Percentiles rank a stretch among this genome's conserved stretches.
These are phyloP conservation scores for Cyanoliseus patagonus DNA, from an alignment of 2,113 vertebrate species.

Conservation along the genomic window DNA sequence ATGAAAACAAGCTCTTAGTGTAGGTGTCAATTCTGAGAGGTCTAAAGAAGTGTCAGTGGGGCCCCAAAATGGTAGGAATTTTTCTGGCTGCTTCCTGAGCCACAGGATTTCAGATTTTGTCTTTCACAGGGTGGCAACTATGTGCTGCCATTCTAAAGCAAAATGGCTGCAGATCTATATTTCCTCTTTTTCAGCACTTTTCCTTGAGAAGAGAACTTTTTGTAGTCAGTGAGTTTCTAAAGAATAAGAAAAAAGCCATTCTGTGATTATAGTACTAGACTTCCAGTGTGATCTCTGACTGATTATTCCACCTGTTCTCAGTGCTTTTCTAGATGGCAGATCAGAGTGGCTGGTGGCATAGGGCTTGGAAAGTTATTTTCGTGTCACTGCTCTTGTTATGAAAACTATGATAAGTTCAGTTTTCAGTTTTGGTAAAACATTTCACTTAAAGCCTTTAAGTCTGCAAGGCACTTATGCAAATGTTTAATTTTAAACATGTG, in stretches of 20 bases:
- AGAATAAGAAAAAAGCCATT: background rate
- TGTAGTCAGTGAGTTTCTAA: background rate
- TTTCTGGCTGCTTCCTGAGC: background rate
- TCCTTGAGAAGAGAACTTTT: background rate
- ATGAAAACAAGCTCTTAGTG: background rate
- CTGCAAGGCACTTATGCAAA: constrained; percentile 44
- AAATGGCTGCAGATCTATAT: background rate
- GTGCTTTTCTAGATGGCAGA: background rate
- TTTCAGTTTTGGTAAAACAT: constrained; percentile 15
- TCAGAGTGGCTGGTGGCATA: background rate
- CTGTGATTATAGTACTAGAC: background rate
- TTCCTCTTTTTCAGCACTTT: background rate
- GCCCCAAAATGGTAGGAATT: background rate
- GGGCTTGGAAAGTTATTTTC: background rate
- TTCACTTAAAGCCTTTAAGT: background rate
- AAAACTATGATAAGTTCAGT: background rate
- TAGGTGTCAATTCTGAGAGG: background rate
- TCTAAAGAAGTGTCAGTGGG: background rate
- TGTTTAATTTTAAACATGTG: constrained; percentile 42
- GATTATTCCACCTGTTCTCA: background rate
- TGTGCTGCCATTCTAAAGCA: background rate
- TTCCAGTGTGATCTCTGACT: background rate
- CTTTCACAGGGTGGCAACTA: background rate
- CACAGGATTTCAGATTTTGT: background rate
- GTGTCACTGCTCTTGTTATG: background rate